Evolutionary conservation across 92 coral and sea anemone species (phyloP), one percentile per base, ranked within the genome.

Genomic region (Phenganax subtilis): DNA sequence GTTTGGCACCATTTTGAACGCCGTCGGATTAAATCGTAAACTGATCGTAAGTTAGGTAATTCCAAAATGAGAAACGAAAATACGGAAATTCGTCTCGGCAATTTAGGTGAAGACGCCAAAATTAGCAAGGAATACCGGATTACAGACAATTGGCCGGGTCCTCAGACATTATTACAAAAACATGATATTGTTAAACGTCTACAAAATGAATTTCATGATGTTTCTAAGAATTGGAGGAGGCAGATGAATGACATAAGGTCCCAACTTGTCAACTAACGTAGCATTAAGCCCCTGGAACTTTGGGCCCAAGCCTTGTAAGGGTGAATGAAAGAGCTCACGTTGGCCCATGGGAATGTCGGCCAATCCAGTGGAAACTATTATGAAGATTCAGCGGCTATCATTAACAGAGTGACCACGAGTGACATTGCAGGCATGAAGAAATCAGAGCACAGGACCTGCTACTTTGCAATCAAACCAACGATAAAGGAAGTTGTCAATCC

Each of bases 401-500:
- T 28, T 64, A 31, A 64, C 70, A 3, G 70, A 64, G 70, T 64
- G 2, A 64, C 70, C 12, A 20, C 70, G 70, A 1, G 70, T 20
- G 8, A 64, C 47, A 12, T 3, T 10, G 9, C 37, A 64, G 10
- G 5, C 70, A 12, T 12, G 10, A 61, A 61, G 0, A 1, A 6
- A 12, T 28, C 17, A n/a, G 27, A 61, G 28, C 25, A 61, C 10
- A 61, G 14, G 67, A 61, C 67, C 6, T 81, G 87, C 20, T 74
- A 73, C 75, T 90, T 88, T 75, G 61, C 80, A 1, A 27, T 73
- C 3, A 70, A 83, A 51, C 44, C 84, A 15, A 60, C 51, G 12
- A 80, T 82, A 16, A 85, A 77, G 64, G 91, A 88, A 77, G 81
- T 88, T 12, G 44, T 90, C 58, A 85, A 59, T 14, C 91, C 91